These are phyloP conservation scores for Patella ulyssiponensis DNA, from an alignment of 2,888 invertebrate species.

Conservation along the genomic window DNA sequence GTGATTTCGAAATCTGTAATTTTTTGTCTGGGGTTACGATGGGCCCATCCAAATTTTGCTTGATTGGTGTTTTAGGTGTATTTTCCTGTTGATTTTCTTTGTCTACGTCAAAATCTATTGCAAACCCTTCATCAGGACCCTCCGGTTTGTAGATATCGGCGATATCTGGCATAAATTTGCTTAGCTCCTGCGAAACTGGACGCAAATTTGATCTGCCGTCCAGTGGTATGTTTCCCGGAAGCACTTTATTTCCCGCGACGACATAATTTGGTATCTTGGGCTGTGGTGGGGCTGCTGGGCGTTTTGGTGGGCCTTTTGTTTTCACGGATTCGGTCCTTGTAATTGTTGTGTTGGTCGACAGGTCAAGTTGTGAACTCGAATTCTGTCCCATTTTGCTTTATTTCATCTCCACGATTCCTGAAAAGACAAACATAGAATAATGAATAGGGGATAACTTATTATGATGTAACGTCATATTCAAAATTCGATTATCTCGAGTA, in stretches of 20 bases:
- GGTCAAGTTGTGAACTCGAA: not conserved
- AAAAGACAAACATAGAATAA: not conserved
- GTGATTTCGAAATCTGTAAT: not conserved
- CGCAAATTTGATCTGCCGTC: constrained; percentile 40
- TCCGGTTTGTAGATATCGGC: constrained; percentile 48
- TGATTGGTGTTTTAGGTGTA: not conserved
- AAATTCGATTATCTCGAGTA: too few relatives aligned
- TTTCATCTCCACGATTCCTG: not conserved
- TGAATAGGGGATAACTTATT: too few relatives aligned
- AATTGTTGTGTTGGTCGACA: not conserved
- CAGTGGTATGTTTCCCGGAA: constrained; percentile 46
- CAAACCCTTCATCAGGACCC: constrained; percentile 26
- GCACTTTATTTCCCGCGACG: constrained; percentile 55
- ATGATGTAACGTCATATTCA: too few relatives aligned
- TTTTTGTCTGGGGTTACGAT: not conserved
- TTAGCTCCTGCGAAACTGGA: constrained; percentile 60
- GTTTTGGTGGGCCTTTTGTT: constrained; percentile 45
- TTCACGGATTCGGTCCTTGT: constrained; percentile 31
- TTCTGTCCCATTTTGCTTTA: not conserved
- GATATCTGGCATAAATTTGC: constrained; percentile 54
- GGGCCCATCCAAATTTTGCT: not conserved
- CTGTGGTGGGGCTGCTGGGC: constrained; percentile 38
- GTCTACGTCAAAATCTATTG: constrained; percentile 27
- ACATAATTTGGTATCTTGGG: constrained; percentile 55
- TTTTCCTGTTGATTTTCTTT: constrained; percentile 8